A percentile compares a stretch with the other conserved stretches of the same genome.
phyloP scores from a whole-genome alignment of 2,113 vertebrate genomes.

The Martes martes region DNA sequence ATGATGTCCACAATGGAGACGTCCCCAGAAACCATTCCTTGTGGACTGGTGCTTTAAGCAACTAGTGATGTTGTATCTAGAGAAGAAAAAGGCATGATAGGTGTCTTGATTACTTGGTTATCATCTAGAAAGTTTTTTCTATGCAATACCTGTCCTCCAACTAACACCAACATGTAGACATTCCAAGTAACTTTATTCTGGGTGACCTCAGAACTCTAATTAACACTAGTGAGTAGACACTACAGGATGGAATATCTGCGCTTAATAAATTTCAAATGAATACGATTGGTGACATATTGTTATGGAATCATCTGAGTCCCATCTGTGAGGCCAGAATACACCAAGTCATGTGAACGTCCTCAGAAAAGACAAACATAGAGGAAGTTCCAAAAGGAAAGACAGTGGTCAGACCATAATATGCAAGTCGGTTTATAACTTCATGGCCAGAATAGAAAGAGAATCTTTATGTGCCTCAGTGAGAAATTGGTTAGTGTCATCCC shows the following conservation, averaged over 20 bases:
- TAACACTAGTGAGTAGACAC: neutral
- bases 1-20: neutral
- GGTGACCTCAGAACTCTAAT: neutral
- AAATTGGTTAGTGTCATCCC: neutral
- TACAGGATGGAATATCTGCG: neutral
- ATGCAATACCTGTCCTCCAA: neutral
- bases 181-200: neutral
- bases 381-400: neutral
- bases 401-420: neutral
- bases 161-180: neutral
- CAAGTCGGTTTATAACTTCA: neutral
- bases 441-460: neutral
- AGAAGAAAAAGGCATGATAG: neutral
- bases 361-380: neutral
- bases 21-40: neutral
- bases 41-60: neutral
- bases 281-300: neutral
- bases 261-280: neutral
- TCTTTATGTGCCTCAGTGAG: neutral
- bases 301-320: neutral
- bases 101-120: neutral
- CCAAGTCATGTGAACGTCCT: neutral
- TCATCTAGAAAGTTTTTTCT: neutral
- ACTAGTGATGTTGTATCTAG: neutral
- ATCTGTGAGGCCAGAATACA: neutral